Conservation (phyloP, 2,888 invertebrate species). For the Timandra comae region DNA sequence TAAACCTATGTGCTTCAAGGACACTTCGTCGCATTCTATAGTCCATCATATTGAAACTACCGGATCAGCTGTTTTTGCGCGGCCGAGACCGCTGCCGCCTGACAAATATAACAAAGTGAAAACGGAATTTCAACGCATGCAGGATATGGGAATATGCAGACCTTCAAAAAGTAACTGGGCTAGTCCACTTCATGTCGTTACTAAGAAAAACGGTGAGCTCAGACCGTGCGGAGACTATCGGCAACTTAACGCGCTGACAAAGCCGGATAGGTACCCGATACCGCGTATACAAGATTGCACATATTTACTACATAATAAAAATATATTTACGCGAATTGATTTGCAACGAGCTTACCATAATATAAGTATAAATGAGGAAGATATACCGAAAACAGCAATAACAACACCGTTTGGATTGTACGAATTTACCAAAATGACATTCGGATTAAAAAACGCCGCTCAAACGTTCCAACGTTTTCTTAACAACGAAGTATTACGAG, state of each 20-base stretch:
- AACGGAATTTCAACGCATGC: slow-evolving; percentile 17
- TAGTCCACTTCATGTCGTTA: slow-evolving; percentile 25
- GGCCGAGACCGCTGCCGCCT: no score
- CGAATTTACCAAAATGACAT: slow-evolving; percentile 33
- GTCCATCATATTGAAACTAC: slow-evolving; percentile 13
- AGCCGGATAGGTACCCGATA: slow-evolving; percentile 17
- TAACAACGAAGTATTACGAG: slow-evolving; percentile 1
- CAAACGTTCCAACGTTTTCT: slow-evolving; percentile 3
- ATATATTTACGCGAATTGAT: slow-evolving; percentile 12
- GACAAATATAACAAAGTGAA: slow-evolving; percentile 9
- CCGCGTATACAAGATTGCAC: slow-evolving; percentile 15
- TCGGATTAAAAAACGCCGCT: slow-evolving; percentile 18
- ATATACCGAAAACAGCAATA: slow-evolving; percentile 13
- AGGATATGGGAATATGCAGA: slow-evolving; percentile 19
- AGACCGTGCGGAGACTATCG: slow-evolving; percentile 30
- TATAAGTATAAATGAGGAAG: slow-evolving; percentile 6
- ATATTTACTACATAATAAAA: slow-evolving; percentile 5
- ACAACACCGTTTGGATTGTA: slow-evolving; percentile 24
- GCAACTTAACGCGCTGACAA: slow-evolving; percentile 14
- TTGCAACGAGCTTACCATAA: slow-evolving; percentile 11
- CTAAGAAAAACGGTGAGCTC: slow-evolving; percentile 22
- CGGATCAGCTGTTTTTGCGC: no score
- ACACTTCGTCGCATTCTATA: slow-evolving; percentile 5
- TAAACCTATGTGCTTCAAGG: slow-evolving; percentile 9
- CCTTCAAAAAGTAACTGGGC: slow-evolving; percentile 25